Evolutionary conservation across 2,888 invertebrate species (phyloP), one percentile per base, ranked within the genome.

Genomic region (Acrobasis repandana): DNA sequence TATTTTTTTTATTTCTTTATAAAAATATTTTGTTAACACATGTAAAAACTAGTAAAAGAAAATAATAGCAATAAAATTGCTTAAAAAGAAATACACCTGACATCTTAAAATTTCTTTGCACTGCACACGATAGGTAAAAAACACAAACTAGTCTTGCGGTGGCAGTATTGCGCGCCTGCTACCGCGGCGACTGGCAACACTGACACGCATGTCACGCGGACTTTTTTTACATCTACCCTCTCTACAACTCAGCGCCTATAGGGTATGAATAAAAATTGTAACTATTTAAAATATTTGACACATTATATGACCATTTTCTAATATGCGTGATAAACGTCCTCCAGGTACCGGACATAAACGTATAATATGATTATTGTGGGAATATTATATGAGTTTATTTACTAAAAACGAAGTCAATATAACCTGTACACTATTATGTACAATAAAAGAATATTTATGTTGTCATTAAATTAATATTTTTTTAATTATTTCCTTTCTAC

Each of bases 211-310:
- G 79, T 85, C 82, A 79, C 76, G 77, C 77, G 71, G 65, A 76
- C 70, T 84, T 88, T 88, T 84, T 80, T 65, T 62, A 65, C 72
- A 74, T 72, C 79, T 83, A 80, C 82, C 85, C 82, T 73, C 82
- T 80, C 83, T 79, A 77, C 69, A 78, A 80, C 85, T 88, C 85
- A 88, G 91, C 91, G 91, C 91, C 91, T 91, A 90, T 85, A 70
- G 65, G 84, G 68, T 70, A 80, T 88, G 75, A 75, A 65, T 67
- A 86, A 90, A 90, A 91, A 90, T 80, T 72, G 74, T 71, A 61
- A 86, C 83, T 79, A 73, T 84, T 85, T 86, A 65, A 58, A 67
- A 79, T 74, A 84, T 69, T 75, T 84, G 83, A 70, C 50, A 61
- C 65, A 71, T 68, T 79, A 82, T 80, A 79, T 68, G 65, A 63